phyloP scores from a whole-genome alignment of 2,113 vertebrate species.

The Sturnus vulgaris region DNA sequence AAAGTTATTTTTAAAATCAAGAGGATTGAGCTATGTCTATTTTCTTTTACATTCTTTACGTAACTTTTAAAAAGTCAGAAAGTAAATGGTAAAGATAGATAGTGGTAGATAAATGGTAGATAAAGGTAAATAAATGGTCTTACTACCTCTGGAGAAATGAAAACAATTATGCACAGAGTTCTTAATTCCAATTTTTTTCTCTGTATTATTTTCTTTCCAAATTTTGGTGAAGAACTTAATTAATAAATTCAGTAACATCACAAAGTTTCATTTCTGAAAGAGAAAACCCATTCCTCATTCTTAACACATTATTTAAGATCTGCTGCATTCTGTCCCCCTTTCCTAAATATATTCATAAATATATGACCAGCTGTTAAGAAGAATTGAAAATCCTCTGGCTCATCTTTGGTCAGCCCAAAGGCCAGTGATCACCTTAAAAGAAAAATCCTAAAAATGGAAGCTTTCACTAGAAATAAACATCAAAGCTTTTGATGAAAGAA shows the following conservation, averaged over 20 bases:
- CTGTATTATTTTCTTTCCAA: neutral
- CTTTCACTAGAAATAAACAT: neutral
- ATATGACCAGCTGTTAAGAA: neutral
- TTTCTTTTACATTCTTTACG: neutral
- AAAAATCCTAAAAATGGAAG: neutral
- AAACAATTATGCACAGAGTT: neutral
- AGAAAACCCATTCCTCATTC: neutral
- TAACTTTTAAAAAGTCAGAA: neutral
- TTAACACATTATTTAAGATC: neutral
- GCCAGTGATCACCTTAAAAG: neutral
- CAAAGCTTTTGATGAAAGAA: neutral
- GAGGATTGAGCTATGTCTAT: rapidly evolving
- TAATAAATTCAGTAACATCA: neutral
- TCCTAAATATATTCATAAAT: neutral
- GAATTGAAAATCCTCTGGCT: neutral
- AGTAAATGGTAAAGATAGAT: too few species aligned
- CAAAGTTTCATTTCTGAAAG: neutral
- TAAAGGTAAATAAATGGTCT: neutral
- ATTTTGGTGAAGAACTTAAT: neutral
- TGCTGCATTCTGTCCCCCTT: neutral
- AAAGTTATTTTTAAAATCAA: neutral
- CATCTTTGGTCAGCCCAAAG: neutral
- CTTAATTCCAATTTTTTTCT: neutral
- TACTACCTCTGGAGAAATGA: neutral
- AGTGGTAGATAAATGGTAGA: too few species aligned